Percentiles rank a stretch among this genome's conserved stretches.
Conservation (phyloP, 2,888 invertebrate genomes). For the Petrolisthes cinctipes region DNA sequence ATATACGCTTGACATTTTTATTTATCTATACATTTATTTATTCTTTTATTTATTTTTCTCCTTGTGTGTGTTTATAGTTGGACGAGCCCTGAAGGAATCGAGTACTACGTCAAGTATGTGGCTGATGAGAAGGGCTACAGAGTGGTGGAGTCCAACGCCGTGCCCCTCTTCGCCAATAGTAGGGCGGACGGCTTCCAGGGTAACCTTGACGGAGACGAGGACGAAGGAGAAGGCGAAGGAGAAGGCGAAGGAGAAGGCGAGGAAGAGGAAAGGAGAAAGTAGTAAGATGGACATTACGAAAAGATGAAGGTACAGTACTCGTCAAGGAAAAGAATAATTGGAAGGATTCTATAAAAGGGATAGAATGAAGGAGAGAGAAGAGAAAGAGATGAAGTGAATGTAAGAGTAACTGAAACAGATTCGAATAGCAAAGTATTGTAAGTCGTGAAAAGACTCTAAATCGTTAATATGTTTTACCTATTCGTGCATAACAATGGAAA, state of each 20-base stretch:
- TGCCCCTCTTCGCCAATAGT: slow-evolving; percentile 29
- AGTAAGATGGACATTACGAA: too few relatives aligned
- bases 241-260: not conserved
- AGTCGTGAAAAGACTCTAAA: too few relatives aligned
- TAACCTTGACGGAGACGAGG: slow-evolving; percentile 11
- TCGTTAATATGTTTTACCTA: too few relatives aligned
- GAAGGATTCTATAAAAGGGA: too few relatives aligned
- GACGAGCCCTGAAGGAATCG: slow-evolving; percentile 40
- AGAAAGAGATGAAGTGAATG: too few relatives aligned
- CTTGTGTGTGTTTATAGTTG: slow-evolving; percentile 25
- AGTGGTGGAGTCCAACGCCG: slow-evolving; percentile 49
- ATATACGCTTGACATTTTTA: too few relatives aligned
- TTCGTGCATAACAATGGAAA: too few relatives aligned
- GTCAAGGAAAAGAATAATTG: too few relatives aligned
- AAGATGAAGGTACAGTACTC: too few relatives aligned
- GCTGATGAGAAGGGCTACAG: slow-evolving; percentile 50
- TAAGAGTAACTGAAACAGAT: too few relatives aligned
- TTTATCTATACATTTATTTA: not conserved
- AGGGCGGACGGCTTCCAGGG: slow-evolving; percentile 48
- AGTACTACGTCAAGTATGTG: slow-evolving; percentile 47
- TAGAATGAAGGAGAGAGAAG: too few relatives aligned
- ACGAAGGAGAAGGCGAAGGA: not conserved
- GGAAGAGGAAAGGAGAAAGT: not conserved
- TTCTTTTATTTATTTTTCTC: not conserved
- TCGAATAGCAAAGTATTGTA: too few relatives aligned